phyloP scores from a whole-genome alignment of 64 coral and sea anemone species.

The Stichodactyla mertensii region DNA sequence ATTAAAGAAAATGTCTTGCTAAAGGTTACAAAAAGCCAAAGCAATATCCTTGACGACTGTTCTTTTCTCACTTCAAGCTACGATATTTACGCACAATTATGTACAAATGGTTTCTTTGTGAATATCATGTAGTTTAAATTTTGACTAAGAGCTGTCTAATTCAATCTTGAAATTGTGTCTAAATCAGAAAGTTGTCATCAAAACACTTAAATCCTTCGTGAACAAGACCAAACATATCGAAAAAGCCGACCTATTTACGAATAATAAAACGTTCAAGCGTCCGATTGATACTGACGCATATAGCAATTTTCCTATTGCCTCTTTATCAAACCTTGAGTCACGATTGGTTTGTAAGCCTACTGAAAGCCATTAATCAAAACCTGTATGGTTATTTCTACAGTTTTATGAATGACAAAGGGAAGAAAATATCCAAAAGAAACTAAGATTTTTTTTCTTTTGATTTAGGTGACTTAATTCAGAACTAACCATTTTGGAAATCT shows the following conservation, averaged over 20 bases:
- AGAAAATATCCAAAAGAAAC: neutral
- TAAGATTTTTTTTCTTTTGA: neutral
- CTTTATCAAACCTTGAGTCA: neutral
- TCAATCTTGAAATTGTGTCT: neutral
- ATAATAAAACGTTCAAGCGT: neutral
- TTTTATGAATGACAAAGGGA: neutral
- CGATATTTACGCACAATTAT: too few species aligned
- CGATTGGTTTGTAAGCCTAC: neutral
- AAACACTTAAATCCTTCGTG: neutral
- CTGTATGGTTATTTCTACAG: neutral
- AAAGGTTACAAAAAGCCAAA: too few species aligned
- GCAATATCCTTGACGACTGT: too few species aligned
- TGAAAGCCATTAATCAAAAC: neutral
- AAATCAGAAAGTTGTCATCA: neutral
- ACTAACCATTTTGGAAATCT: neutral
- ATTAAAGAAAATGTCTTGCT: too few species aligned
- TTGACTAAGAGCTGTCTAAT: neutral
- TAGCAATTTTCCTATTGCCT: too few species aligned
- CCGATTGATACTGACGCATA: neutral
- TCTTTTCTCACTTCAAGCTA: too few species aligned
- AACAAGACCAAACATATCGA: neutral
- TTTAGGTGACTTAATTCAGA: neutral
- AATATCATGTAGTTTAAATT: neutral
- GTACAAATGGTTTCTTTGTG: too few species aligned
- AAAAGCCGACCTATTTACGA: neutral